Base-by-base conservation (phyloP, 2,888 invertebrate species). In the Tachystola acroxantha region DNA sequence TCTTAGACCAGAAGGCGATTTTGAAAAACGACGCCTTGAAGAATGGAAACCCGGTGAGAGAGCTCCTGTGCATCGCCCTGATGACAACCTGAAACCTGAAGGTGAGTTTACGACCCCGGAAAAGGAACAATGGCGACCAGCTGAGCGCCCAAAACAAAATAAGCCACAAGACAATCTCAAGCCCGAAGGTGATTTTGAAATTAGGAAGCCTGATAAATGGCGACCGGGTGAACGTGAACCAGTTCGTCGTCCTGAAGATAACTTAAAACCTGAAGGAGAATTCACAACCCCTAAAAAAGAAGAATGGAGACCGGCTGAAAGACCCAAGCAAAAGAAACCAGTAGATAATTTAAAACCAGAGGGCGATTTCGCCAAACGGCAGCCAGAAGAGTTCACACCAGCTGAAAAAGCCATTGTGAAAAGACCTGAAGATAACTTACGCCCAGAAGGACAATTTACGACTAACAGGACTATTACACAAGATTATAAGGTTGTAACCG, bases 401-500 rank as follows among this genome's bases (percentile, higher is more conserved):
- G 88, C 77, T 13, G 89, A 86, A 42, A 57, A 48, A 42, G 79
- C 57, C 3, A 53, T 45, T 2, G 81, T 67, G 27, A 82, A 61
- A 6, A 87, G 71, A 43, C 84, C 76, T 1, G 62, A 67, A 39
- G 86, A 86, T 43, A 86, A 87, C 46, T 54, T 87, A 5, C 67
- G 61, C 14, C 88, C 89, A 2, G 89, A 89, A 63, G 89, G 89
- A 11, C 88, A 90, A 34, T 90, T 91, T 47, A 89, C 88, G 10
- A 88, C 87, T 24, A 78, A 76, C 24, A 77, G 88, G 45, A 84
- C 79, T 11, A 76, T 79, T 29, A 79, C 79, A 12, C 88, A 90
- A 40, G 91, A 91, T 57, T 91, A 89, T 47, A 85, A 73, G 43
- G 82, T 89, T n/a, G 87, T 89, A 1, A 84, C 73, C 19, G 91